Conservation (phyloP, 2,113 vertebrate genomes). For the Limnothrissa miodon region DNA sequence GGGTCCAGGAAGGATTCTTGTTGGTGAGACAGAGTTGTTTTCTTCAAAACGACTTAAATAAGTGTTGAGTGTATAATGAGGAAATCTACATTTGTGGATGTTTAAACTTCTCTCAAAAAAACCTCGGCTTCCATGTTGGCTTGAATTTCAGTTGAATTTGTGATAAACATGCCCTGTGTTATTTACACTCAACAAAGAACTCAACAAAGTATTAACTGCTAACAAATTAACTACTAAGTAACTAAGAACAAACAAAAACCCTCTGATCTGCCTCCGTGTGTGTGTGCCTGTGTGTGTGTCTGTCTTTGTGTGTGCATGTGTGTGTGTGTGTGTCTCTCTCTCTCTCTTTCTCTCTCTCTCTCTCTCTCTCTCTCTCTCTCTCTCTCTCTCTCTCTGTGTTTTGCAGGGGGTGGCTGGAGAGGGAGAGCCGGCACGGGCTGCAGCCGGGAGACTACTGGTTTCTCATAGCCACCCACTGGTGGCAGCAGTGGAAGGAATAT, state of each 20-base stretch:
- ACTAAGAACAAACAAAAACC: neutral
- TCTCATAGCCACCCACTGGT: slow-evolving; percentile 85
- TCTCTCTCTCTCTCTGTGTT: too few species aligned
- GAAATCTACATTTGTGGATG: too few species aligned
- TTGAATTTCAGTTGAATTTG: neutral
- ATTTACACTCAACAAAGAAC: neutral
- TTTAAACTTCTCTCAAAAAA: neutral
- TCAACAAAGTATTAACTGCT: neutral
- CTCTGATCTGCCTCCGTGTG: neutral
- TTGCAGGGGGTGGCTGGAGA: slow-evolving; percentile 83
- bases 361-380: too few species aligned
- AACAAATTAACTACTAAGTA: too few species aligned
- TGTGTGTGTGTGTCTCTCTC: too few species aligned
- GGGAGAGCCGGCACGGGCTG: slow-evolving; percentile 83
- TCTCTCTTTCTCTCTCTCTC: too few species aligned
- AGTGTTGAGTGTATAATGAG: too few species aligned
- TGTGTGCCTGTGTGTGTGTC: too few species aligned
- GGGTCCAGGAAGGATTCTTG: too few species aligned
- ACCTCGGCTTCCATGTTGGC: neutral
- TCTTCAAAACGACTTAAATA: too few species aligned
- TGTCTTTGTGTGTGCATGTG: too few species aligned
- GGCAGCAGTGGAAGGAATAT: slow-evolving; percentile 91
- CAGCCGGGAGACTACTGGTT: slow-evolving; percentile 86
- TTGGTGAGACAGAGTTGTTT: too few species aligned
- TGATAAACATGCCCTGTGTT: neutral